Evolutionary conservation across 2,113 vertebrate species (phyloP).

Genomic region (Macrotus californicus): DNA sequence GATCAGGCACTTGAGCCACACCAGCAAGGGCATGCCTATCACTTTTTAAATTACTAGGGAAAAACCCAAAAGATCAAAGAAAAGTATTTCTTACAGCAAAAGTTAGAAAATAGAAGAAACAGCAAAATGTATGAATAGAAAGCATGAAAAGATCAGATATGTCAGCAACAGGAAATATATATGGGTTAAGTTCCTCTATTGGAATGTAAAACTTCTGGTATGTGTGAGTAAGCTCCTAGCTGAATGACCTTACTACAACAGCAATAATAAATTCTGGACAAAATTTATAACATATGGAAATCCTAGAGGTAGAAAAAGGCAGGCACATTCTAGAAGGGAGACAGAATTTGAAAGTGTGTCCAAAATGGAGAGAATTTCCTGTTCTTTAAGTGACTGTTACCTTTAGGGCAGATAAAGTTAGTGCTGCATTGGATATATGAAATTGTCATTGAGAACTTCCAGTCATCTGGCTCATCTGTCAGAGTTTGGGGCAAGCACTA

Average conservation of each 20-base stretch:
- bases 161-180: neutral
- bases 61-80: neutral
- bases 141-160: neutral
- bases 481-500: neutral
- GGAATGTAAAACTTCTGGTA: neutral
- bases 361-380: neutral
- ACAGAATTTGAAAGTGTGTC: neutral
- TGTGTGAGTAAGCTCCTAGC: neutral
- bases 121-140: neutral
- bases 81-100: slow-evolving; percentile 14
- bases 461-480: neutral
- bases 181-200: neutral
- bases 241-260: neutral
- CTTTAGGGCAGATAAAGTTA: neutral
- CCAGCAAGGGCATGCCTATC: neutral
- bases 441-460: neutral
- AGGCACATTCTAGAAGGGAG: neutral
- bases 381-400: neutral
- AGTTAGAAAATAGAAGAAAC: neutral
- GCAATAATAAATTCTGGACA: neutral
- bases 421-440: neutral
- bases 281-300: neutral
- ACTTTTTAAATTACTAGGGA: neutral
- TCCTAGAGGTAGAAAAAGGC: neutral
- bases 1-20: too few relatives aligned